Conservation (phyloP, 1,140 invertebrate species). For the Nephila pilipes region DNA sequence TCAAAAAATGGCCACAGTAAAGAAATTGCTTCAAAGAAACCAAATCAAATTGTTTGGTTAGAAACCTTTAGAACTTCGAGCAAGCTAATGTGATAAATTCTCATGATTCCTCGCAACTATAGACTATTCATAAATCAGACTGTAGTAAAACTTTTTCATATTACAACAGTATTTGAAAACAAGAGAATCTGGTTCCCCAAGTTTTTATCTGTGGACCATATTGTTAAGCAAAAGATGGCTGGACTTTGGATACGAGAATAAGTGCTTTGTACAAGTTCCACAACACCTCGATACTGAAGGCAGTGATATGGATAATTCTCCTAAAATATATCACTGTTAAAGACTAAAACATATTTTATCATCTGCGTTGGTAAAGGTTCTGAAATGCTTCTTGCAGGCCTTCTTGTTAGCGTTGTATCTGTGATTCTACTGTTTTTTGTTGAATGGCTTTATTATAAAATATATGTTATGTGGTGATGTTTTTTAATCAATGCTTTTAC, state of each 20-base stretch:
- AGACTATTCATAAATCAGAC: constrained; percentile 30
- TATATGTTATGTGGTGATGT: constrained; percentile 61
- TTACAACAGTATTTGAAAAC: constrained; percentile 38
- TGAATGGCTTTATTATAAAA: neutral
- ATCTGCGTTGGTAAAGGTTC: constrained; percentile 69
- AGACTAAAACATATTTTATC: constrained; percentile 74
- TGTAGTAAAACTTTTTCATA: constrained; percentile 26
- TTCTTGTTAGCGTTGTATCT: constrained; percentile 65
- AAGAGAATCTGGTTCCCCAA: neutral
- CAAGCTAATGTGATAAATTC: constrained; percentile 54
- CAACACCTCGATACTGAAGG: constrained; percentile 70
- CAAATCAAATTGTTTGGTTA: neutral
- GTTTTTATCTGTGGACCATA: neutral
- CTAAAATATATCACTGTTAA: constrained; percentile 76
- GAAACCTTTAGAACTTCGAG: neutral
- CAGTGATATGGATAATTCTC: constrained; percentile 75
- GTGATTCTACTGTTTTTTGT: constrained; percentile 45
- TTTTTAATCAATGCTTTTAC: constrained; percentile 55
- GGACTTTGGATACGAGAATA: constrained; percentile 58
- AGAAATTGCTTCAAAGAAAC: constrained; percentile 31
- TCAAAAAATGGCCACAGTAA: neutral
- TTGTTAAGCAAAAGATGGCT: constrained; percentile 48
- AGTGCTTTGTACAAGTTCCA: constrained; percentile 61
- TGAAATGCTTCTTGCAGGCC: constrained; percentile 57
- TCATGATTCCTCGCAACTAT: constrained; percentile 40